Conservation (phyloP, 2,113 vertebrate species). For the Menura novaehollandiae region DNA sequence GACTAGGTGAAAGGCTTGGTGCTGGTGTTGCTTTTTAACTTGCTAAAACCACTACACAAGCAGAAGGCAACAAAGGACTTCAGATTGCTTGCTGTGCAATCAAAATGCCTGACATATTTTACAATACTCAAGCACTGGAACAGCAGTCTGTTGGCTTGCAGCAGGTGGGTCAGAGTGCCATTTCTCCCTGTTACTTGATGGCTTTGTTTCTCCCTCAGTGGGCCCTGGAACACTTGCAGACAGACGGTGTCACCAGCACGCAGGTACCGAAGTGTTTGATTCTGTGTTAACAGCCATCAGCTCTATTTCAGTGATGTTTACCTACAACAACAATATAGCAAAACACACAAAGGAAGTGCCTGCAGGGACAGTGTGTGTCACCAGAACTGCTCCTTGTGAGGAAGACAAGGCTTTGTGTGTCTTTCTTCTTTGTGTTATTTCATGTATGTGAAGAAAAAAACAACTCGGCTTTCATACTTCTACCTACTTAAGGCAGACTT, state of each 20-base stretch:
- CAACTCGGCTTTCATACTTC: background rate
- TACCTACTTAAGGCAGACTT: background rate
- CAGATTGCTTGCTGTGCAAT: background rate
- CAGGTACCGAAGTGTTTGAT: background rate
- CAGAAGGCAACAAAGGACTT: background rate
- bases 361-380: background rate
- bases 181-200: background rate
- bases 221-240: background rate
- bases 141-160: background rate
- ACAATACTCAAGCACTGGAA: background rate
- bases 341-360: background rate
- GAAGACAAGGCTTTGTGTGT: background rate
- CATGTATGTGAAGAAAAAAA: background rate
- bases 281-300: rapidly evolving
- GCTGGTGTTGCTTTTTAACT: background rate
- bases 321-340: background rate
- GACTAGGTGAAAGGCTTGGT: background rate
- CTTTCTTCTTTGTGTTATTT: background rate
- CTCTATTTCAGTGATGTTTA: background rate
- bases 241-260: background rate
- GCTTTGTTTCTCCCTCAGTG: background rate
- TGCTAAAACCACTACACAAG: background rate
- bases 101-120: background rate
- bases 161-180: background rate
- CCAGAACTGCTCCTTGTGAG: background rate